Base-by-base conservation (phyloP, 2,797 vertebrate species). In the Peromyscus eremicus region DNA sequence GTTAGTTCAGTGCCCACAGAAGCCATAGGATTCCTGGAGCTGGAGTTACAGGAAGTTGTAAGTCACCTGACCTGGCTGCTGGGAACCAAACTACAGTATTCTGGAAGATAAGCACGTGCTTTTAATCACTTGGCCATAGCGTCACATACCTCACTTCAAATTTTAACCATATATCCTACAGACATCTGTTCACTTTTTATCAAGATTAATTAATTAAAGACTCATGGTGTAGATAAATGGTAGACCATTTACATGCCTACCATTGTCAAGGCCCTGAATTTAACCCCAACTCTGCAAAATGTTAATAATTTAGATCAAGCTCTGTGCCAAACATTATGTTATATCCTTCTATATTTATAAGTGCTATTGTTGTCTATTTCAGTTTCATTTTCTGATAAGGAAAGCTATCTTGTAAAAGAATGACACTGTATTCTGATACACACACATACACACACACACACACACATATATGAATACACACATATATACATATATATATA, bases 361-460 rank as follows among this genome's bases (percentile, higher is more conserved):
- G 8, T 88, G 4, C n/a, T 88, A n/a, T 14, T 66, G 34, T 12
- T 66, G 73, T 55, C 23, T 82, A 57, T 73, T 81, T 80, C 29
- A 73, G 23, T 62, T 52, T 95, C 8, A 43, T 92, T 90, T 94
- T 94, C 79, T 94, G 70, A 12, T 25, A 86, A 70, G 32, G 5
- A 70, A 70, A 70, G 21, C 21, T 86, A 37, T n/a, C 34, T 52
- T 23, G 4, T 27, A 70, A 86, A 43, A 86, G 21, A 32, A 86
- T 70, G 34, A 5, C 46, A 86, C 52, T 68, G 6, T 52, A 37
- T 70, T 85, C 29, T n/a, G 57, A 25, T 46, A 46, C 17, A 46
- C 46, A 57, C 29, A 11, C 6, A 85, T 49, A 4, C 49, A 46
- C 46, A 46, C 46, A 46, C 46, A 46, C 6, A 46, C 43, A 46